phyloP scores from a whole-genome alignment of 37 sponge, comb jelly and placozoan genomes.

The Beroe ovata region DNA sequence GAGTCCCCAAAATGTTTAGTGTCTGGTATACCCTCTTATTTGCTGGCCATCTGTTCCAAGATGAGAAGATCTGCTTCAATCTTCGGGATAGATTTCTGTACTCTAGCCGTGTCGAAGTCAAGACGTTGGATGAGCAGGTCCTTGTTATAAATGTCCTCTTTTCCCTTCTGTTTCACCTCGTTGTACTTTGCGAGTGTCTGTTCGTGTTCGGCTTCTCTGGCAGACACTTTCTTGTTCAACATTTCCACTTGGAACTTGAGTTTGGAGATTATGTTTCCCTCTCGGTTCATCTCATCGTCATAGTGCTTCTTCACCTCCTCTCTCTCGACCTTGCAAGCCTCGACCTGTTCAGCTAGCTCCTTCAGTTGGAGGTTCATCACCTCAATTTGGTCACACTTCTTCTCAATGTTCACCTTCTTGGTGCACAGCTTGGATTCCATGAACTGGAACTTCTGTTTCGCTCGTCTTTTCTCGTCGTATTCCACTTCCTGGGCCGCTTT shows the following conservation, averaged over 20 bases:
- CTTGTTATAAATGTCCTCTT: constrained; percentile 5
- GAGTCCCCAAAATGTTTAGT: no score
- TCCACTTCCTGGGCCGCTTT: constrained; percentile 16
- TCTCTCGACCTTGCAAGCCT: not conserved
- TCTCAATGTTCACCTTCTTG: constrained; percentile 60
- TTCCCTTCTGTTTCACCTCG: not conserved
- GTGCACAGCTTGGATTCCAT: constrained; percentile 32
- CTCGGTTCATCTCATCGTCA: constrained; percentile 1
- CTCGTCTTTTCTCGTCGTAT: constrained; percentile 23
- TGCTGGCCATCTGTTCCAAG: not conserved
- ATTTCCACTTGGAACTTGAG: constrained; percentile 8
- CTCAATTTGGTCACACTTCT: constrained; percentile 53
- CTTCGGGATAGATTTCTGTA: not conserved
- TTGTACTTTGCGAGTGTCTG: not conserved
- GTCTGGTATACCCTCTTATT: not conserved
- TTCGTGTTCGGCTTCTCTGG: not conserved
- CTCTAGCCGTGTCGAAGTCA: not conserved
- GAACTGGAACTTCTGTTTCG: constrained; percentile 45
- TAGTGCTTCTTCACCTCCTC: constrained; percentile 19
- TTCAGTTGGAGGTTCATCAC: constrained; percentile 1
- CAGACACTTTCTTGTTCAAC: not conserved
- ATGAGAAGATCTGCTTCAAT: not conserved
- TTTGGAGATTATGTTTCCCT: constrained; percentile 6
- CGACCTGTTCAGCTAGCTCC: constrained; percentile 2
- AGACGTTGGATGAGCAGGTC: constrained; percentile 42